Percentiles rank a stretch among this genome's conserved stretches.
phyloP scores from a whole-genome alignment of 2,113 vertebrate species.

The Scomber japonicus region DNA sequence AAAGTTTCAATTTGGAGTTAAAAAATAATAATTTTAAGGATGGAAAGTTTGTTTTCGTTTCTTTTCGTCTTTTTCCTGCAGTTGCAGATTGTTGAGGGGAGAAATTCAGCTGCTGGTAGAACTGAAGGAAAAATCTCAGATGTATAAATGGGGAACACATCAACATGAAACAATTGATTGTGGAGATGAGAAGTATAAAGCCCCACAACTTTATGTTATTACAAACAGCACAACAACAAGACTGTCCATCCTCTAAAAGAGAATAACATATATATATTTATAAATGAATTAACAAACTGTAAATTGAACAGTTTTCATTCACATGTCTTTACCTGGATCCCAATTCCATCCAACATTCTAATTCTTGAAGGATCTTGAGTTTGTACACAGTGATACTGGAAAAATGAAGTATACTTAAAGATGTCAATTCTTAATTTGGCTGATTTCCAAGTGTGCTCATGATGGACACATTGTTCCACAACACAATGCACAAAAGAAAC shows the following conservation, averaged over 20 bases:
- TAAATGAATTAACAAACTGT: slow-evolving; percentile 32
- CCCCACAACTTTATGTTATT: slow-evolving; percentile 23
- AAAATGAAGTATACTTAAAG: slow-evolving; percentile 17
- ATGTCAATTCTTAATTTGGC: slow-evolving; percentile 13
- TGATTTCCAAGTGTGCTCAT: slow-evolving; percentile 31
- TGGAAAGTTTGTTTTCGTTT: slow-evolving; percentile 44
- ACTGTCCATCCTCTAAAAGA: slow-evolving; percentile 9
- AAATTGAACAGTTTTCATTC: not conserved
- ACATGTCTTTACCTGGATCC: not conserved
- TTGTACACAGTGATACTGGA: not conserved
- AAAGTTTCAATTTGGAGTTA: slow-evolving; percentile 58
- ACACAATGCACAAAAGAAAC: slow-evolving; percentile 6
- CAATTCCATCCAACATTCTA: not conserved
- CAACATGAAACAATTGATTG: slow-evolving; percentile 30
- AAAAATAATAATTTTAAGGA: slow-evolving; percentile 34
- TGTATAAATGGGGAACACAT: slow-evolving; percentile 5
- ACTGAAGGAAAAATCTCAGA: slow-evolving; percentile 2
- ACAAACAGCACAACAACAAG: not conserved
- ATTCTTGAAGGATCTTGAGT: not conserved
- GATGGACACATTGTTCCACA: slow-evolving; percentile 27
- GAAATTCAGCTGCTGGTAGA: slow-evolving; percentile 18
- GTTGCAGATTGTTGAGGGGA: slow-evolving; percentile 17
- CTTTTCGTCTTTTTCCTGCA: slow-evolving; percentile 9
- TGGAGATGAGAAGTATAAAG: slow-evolving; percentile 1
- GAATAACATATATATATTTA: slow-evolving; percentile 31